Conservation (phyloP, 2,888 invertebrate species). For the Mactromeris polynyma region DNA sequence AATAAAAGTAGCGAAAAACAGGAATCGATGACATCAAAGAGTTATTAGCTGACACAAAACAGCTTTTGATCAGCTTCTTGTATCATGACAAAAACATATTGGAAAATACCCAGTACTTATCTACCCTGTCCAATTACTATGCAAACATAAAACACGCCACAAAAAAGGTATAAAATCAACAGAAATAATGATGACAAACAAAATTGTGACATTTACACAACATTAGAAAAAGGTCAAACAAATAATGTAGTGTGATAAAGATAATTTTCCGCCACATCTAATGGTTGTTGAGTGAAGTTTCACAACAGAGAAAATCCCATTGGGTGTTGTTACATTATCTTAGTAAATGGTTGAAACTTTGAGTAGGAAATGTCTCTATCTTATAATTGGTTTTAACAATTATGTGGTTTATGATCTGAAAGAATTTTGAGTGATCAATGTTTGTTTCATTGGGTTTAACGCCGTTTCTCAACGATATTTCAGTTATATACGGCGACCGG, state of each 20-base stretch:
- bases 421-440: too few species aligned
- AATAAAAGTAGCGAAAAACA: background rate
- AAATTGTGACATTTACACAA: background rate
- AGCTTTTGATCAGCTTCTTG: background rate
- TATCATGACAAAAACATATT: background rate
- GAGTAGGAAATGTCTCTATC: too few species aligned
- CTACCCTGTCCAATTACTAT: too few species aligned
- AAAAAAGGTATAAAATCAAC: background rate
- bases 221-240: slow-evolving; percentile 6
- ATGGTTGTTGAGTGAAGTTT: background rate
- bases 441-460: too few species aligned
- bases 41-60: background rate
- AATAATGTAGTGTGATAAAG: background rate
- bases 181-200: background rate
- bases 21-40: background rate
- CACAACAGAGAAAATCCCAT: background rate
- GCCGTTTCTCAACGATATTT: too few species aligned
- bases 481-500: too few species aligned
- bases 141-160: too few species aligned
- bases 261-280: background rate
- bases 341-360: too few species aligned
- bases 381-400: too few species aligned
- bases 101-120: background rate
- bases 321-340: background rate
- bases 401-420: too few species aligned